Evolutionary conservation across 1,140 invertebrate species (phyloP).

Genomic region (Oryzaephilus surinamensis): DNA sequence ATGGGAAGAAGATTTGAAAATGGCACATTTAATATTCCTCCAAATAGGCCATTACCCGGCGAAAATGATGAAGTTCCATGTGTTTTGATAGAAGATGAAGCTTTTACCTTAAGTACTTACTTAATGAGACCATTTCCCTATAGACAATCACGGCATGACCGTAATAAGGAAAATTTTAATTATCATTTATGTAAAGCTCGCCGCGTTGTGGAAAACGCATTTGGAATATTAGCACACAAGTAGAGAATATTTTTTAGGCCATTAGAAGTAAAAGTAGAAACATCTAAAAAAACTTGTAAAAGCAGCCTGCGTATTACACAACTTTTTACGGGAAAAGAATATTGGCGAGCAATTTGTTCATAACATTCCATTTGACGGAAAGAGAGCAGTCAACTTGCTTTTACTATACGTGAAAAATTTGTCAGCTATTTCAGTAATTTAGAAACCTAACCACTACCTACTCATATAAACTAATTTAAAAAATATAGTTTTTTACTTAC

Average conservation of each 20-base stretch:
- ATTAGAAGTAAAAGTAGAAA: constrained; percentile 28
- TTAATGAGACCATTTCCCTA: constrained; percentile 28
- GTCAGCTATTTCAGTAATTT: no score
- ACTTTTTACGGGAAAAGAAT: no score
- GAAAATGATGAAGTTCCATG: constrained; percentile 20
- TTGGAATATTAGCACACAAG: constrained; percentile 35
- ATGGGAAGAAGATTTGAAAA: constrained; percentile 24
- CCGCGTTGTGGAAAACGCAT: constrained; percentile 36
- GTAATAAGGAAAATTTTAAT: constrained; percentile 19
- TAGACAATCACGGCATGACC: constrained; percentile 10
- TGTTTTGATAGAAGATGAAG: constrained; percentile 35
- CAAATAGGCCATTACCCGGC: constrained; percentile 14
- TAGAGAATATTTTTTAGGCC: constrained; percentile 31
- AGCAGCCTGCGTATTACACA: constrained; percentile 26
- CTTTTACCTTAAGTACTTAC: constrained; percentile 31
- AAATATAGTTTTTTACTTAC: no score
- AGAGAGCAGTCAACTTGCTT: no score
- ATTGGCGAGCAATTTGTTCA: no score
- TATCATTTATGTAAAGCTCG: constrained; percentile 31
- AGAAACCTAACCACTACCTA: no score
- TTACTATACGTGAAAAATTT: no score
- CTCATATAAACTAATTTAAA: no score
- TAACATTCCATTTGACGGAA: no score
- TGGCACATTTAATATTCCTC: constrained; percentile 18
- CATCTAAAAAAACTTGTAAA: constrained; percentile 25